Evolutionary conservation across 2,113 vertebrate genomes (phyloP).

Genomic region (Daubentonia madagascariensis): DNA sequence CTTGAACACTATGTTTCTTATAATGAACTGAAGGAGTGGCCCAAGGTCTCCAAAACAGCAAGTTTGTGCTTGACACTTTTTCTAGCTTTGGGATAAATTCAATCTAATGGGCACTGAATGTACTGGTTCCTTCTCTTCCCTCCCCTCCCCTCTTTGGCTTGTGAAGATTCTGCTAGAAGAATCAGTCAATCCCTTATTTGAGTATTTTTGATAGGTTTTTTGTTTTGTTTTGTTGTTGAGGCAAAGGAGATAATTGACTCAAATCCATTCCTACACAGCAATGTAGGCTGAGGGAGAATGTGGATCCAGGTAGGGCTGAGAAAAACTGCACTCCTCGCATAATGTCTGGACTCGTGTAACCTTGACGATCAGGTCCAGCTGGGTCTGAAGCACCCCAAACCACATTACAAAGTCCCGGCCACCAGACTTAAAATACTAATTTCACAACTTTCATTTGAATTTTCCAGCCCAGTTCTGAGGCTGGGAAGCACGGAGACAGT

Average conservation of each 20-base stretch:
- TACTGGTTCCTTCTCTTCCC: neutral
- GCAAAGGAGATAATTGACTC: neutral
- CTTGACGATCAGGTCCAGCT: neutral
- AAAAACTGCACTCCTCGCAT: neutral
- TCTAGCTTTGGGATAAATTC: neutral
- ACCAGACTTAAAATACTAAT: constrained; percentile 23
- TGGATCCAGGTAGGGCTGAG: neutral
- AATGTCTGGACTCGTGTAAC: neutral
- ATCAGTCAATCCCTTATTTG: neutral
- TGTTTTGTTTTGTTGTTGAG: neutral
- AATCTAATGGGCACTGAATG: neutral
- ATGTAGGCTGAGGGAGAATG: neutral
- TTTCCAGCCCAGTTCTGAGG: constrained; percentile 50
- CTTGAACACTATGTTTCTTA: neutral
- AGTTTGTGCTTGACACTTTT: neutral
- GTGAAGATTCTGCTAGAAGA: neutral
- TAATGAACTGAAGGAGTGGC: neutral
- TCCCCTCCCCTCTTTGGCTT: neutral
- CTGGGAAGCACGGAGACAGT: constrained; percentile 61
- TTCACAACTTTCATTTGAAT: constrained; percentile 24
- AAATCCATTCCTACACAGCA: neutral
- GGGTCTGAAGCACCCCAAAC: neutral
- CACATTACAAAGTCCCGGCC: neutral
- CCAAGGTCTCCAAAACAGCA: neutral
- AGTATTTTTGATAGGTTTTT: neutral